Evolutionary conservation across 1,140 invertebrate genomes (phyloP).

Genomic region (Eupeodes corollae): DNA sequence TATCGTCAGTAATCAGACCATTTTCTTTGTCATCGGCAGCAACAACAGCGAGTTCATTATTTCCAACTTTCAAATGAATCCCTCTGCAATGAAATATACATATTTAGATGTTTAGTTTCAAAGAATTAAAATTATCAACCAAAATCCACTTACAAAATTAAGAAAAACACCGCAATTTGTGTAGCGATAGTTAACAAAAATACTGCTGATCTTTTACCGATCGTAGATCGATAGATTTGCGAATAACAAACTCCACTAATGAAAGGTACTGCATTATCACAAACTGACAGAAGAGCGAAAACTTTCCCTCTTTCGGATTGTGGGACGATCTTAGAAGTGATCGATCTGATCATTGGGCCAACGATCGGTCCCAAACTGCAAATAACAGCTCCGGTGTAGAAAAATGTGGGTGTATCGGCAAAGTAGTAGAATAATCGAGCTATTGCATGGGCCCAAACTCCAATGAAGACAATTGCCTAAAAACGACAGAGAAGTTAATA

Average conservation of each 20-base stretch:
- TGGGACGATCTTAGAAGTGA: conserved; percentile 59
- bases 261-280: conserved; percentile 61
- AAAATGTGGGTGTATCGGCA: conserved; percentile 40
- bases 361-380: conserved; percentile 60
- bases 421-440: conserved; percentile 54
- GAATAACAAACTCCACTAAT: conserved; percentile 56
- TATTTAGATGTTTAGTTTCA: neutral
- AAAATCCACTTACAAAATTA: conserved; percentile 47
- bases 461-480: conserved; percentile 53
- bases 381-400: conserved; percentile 54
- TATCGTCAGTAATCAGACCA: too few relatives aligned
- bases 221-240: conserved; percentile 56
- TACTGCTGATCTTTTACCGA: conserved; percentile 43
- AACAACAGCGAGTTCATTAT: too few relatives aligned
- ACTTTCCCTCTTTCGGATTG: conserved; percentile 61
- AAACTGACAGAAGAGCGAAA: conserved; percentile 60
- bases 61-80: too few relatives aligned
- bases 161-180: conserved; percentile 49
- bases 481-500: conserved; percentile 4
- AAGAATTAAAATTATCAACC: too few relatives aligned
- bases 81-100: too few relatives aligned
- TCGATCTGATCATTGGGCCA: conserved; percentile 59
- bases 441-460: conserved; percentile 51
- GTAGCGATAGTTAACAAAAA: conserved; percentile 58
- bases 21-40: too few relatives aligned